Conservation (phyloP, 2,797 vertebrate genomes). For the Chloroceryle amazona region DNA sequence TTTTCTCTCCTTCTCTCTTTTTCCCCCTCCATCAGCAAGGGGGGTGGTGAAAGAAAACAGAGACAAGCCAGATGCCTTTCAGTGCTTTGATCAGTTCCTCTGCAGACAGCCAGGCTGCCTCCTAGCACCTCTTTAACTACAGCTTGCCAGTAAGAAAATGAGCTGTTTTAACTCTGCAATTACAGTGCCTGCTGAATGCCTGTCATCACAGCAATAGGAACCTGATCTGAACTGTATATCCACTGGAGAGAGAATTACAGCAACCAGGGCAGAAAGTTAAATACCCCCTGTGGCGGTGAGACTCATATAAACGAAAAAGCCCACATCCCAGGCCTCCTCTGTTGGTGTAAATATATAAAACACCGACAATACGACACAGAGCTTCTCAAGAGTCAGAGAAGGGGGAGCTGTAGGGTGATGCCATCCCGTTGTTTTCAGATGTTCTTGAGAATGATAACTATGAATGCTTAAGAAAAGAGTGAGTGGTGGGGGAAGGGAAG, state of each 20-base stretch:
- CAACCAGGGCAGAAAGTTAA: slow-evolving; percentile 80
- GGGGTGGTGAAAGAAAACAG: slow-evolving; percentile 84
- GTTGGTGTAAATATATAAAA: slow-evolving; percentile 74
- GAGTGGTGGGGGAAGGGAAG: not conserved
- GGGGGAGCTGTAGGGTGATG: slow-evolving; percentile 25
- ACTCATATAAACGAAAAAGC: slow-evolving; percentile 68
- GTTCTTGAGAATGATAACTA: not conserved
- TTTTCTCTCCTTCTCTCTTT: slow-evolving; percentile 44
- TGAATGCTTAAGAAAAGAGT: not conserved
- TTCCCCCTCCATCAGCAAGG: slow-evolving; percentile 71
- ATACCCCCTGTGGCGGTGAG: slow-evolving; percentile 75
- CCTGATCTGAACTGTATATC: slow-evolving; percentile 80
- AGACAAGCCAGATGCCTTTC: slow-evolving; percentile 88
- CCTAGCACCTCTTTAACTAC: slow-evolving; percentile 86
- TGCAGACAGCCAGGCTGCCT: slow-evolving; percentile 89
- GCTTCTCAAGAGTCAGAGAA: not conserved
- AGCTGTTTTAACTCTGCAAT: slow-evolving; percentile 85
- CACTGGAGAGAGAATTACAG: slow-evolving; percentile 82
- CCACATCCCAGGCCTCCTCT: slow-evolving; percentile 19
- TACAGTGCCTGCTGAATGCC: slow-evolving; percentile 85
- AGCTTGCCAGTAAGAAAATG: slow-evolving; percentile 86
- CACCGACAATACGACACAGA: slow-evolving; percentile 15
- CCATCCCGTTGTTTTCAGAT: slow-evolving; percentile 30
- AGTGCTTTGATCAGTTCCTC: slow-evolving; percentile 86
- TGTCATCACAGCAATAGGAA: slow-evolving; percentile 86